Conservation (phyloP, 2,888 invertebrate genomes). For the Stenolophus ochropezus region DNA sequence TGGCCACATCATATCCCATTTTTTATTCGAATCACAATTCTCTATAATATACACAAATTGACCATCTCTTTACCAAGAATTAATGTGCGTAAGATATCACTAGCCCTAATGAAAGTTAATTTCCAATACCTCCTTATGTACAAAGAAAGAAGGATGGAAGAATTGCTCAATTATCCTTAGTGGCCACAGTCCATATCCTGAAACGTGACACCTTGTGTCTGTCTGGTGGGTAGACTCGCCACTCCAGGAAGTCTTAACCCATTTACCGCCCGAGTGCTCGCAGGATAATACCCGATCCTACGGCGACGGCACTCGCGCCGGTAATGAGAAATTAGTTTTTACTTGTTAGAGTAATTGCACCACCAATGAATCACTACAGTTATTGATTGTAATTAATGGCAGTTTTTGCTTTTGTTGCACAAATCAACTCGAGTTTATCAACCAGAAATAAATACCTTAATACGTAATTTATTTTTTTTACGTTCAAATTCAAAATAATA, state of each 20-base stretch:
- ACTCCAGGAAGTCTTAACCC: conserved; percentile 21
- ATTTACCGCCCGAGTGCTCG: conserved; percentile 17
- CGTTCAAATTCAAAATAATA: no score
- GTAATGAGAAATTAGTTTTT: not conserved
- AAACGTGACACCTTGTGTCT: conserved; percentile 20
- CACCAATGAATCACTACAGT: not conserved
- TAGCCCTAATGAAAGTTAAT: conserved; percentile 6
- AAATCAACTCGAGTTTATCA: not conserved
- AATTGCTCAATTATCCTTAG: conserved; percentile 30
- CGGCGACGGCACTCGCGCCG: not conserved
- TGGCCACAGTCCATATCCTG: conserved; percentile 1
- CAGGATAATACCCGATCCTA: conserved; percentile 6
- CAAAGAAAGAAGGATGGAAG: not conserved
- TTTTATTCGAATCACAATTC: no score
- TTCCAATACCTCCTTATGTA: not conserved
- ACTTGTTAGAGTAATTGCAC: not conserved
- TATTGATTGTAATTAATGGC: not conserved
- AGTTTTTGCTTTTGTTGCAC: not conserved
- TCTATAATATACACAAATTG: not conserved
- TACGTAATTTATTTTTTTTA: not conserved
- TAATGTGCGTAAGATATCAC: not conserved
- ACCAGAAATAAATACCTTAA: not conserved
- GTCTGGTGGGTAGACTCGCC: not conserved
- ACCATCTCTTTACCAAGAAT: not conserved
- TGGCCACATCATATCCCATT: no score